Percentiles rank a stretch among this genome's conserved stretches.
These are phyloP conservation scores for Pseudoips prasinana DNA, from an alignment of 2,888 invertebrate genomes.

Conservation along the genomic window DNA sequence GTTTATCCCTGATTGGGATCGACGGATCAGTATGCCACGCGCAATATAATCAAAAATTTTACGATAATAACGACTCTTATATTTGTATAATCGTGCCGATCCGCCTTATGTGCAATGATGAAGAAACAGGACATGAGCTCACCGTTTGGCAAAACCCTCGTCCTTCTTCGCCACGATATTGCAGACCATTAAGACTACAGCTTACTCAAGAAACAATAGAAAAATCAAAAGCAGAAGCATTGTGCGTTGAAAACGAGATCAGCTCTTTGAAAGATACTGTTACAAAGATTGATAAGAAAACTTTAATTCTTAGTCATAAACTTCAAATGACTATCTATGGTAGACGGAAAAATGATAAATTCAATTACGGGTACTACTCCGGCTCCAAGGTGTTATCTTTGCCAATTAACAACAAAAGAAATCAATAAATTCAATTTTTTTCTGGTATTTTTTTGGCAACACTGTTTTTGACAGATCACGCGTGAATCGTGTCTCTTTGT, in stretches of 20 bases:
- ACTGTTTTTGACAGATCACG: no score
- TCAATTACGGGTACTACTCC: neutral
- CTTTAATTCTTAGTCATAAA: neutral
- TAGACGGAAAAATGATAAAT: neutral
- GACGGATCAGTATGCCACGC: constrained; percentile 1
- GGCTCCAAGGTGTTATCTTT: neutral
- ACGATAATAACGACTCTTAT: neutral
- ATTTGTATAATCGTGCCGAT: neutral
- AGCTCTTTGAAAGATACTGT: neutral
- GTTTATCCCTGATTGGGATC: neutral
- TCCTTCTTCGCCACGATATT: no score
- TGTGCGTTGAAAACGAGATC: neutral
- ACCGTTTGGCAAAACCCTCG: no score
- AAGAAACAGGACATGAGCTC: neutral
- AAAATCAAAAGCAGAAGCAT: neutral
- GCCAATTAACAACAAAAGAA: neutral
- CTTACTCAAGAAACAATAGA: constrained; percentile 1
- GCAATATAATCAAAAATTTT: constrained; percentile 1
- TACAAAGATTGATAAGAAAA: neutral
- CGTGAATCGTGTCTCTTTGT: no score
- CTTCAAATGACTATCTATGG: neutral
- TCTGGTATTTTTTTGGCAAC: no score
- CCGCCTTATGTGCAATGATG: neutral
- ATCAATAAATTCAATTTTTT: no score
- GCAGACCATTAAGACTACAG: no score